Conservation (phyloP, 35 echinoderm and acorn worm genomes). For the Heliocidaris tuberculata region DNA sequence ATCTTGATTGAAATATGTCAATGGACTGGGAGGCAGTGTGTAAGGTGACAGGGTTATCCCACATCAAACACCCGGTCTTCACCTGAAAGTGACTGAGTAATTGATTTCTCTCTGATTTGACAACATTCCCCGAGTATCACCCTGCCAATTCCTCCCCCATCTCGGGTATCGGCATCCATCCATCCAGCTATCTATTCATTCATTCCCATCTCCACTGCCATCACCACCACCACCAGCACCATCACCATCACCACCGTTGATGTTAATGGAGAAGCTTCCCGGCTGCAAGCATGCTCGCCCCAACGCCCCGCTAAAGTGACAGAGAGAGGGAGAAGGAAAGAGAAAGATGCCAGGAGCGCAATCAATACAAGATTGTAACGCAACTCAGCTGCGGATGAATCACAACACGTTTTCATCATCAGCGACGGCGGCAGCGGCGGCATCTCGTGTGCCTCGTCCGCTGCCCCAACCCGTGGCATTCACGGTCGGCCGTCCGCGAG, state of each 20-base stretch:
- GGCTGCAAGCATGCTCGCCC: background rate
- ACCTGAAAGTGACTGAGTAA: background rate
- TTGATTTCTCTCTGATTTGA: background rate
- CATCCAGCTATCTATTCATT: conserved; percentile 2
- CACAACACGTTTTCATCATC: background rate
- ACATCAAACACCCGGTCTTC: background rate
- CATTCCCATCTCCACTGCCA: background rate
- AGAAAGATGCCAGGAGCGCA: background rate
- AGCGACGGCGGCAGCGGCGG: background rate
- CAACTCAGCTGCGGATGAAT: conserved; percentile 11
- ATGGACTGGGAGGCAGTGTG: background rate
- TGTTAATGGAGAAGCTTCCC: background rate
- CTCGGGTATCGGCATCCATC: background rate
- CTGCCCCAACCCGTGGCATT: background rate
- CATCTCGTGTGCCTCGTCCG: background rate
- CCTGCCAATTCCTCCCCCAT: background rate
- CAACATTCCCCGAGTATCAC: background rate
- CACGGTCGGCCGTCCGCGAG: background rate
- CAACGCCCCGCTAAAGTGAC: background rate
- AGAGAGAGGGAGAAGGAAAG: background rate
- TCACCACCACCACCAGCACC: background rate
- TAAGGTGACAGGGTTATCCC: background rate
- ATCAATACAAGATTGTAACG: conserved; percentile 26
- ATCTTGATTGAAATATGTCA: background rate
- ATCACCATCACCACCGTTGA: background rate